Evolutionary conservation across 2,113 vertebrate species (phyloP), one percentile per base, ranked within the genome.

Genomic region (Caretta caretta): DNA sequence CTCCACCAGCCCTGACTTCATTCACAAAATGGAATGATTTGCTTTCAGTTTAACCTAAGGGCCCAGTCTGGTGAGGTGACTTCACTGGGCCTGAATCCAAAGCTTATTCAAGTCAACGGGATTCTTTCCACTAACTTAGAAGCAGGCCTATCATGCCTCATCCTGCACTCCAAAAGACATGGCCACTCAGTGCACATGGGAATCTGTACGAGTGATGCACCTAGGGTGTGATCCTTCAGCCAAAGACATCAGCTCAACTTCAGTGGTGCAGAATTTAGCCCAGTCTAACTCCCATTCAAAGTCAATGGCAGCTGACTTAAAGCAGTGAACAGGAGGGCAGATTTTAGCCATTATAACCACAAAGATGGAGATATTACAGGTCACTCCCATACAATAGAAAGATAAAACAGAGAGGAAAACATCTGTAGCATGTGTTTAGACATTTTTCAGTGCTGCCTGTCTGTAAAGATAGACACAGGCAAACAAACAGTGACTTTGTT

Each of bases 311-410:
- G 25, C 65, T 88, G 85, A 35, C 54, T 84, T 62, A 91, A 93
- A 93, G 89, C 89, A 88, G 78, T 59, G 81, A 92, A 12, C 24
- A 93, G 87, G 95, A 91, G 53, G 65, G 94, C 80, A 25, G 38
- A 13, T 91, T 97, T 88, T 69, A 88, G 93, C 95, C 93, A 93
- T 95, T 83, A 84, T 96, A 97, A 79, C 96, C 95, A 97, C 96
- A 97, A 83, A 95, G 95, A 97, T 93, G 97, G 97, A 96, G 96
- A 83, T 95, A 92, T 88, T 56, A 51, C 56, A 94, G 76, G 83
- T 94, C 97, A 97, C 95, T 96, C 96, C 97, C 80, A 92, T 90
- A 80, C 88, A 53, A 84, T 65, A 94, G 92, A 96, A 94, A 94
- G 85, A 78, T 87, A 81, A 92, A 89, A 83, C 87, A 86, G n/a